These are phyloP conservation scores for Drosophila engyochracea DNA, from an alignment of 2,888 invertebrate species.

Conservation along the genomic window DNA sequence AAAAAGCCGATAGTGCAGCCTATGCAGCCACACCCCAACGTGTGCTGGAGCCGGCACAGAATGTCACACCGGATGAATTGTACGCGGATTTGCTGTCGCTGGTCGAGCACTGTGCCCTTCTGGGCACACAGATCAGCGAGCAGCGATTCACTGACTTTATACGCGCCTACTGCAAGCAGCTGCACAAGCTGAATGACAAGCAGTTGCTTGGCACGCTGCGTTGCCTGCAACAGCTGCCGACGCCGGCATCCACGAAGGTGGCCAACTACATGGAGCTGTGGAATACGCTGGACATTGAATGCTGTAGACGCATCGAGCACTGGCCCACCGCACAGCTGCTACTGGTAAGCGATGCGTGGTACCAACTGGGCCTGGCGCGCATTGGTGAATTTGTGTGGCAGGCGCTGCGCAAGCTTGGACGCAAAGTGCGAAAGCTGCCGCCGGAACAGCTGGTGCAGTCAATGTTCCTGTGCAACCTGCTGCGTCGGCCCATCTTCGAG, in stretches of 20 bases:
- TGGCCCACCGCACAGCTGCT: constrained; percentile 87
- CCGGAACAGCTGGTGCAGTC: constrained; percentile 89
- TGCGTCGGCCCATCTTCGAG: constrained; percentile 87
- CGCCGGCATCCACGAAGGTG: constrained; percentile 86
- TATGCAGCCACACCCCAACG: constrained; percentile 3
- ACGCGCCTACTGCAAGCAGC: constrained; percentile 85
- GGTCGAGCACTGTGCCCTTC: constrained; percentile 67
- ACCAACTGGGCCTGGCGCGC: constrained; percentile 87
- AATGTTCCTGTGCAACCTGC: constrained; percentile 89
- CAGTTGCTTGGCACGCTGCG: constrained; percentile 87
- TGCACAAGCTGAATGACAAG: constrained; percentile 87
- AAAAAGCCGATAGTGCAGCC: not conserved
- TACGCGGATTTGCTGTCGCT: constrained; percentile 67
- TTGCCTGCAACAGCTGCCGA: constrained; percentile 86
- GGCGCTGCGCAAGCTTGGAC: constrained; percentile 87
- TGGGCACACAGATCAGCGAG: constrained; percentile 68
- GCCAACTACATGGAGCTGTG: constrained; percentile 89
- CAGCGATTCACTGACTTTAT: constrained; percentile 72
- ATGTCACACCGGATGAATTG: constrained; percentile 43
- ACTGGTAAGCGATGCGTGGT: constrained; percentile 89
- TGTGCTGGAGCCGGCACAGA: constrained; percentile 40
- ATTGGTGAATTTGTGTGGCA: constrained; percentile 87
- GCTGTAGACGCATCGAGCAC: constrained; percentile 85
- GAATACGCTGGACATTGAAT: constrained; percentile 89
- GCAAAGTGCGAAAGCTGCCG: constrained; percentile 87